Conservation (phyloP, 2,888 invertebrate species). For the Auanema freiburgensis region DNA sequence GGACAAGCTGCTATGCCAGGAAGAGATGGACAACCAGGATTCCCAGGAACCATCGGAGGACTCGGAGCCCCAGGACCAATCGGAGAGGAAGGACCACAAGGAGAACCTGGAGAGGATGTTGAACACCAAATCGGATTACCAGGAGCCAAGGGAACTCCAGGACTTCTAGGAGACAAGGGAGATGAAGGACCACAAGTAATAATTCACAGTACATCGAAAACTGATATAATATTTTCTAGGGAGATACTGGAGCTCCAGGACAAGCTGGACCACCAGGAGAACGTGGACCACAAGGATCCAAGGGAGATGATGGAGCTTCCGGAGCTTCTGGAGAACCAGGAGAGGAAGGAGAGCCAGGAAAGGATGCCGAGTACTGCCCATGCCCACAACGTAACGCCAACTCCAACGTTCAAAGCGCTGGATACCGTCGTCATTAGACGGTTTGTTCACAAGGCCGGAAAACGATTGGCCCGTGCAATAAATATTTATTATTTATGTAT, state of each 20-base stretch:
- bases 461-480: too few relatives aligned
- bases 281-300: constrained; percentile 50
- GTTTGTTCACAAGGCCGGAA: too few relatives aligned
- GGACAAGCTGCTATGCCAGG: constrained; percentile 58
- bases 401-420: constrained; percentile 24
- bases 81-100: constrained; percentile 50
- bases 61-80: constrained; percentile 51
- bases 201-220: neutral
- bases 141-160: constrained; percentile 51
- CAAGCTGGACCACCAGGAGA: constrained; percentile 52
- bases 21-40: constrained; percentile 55
- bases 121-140: constrained; percentile 54
- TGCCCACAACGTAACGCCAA: constrained; percentile 42
- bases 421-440: too few relatives aligned
- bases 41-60: constrained; percentile 51
- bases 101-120: constrained; percentile 54
- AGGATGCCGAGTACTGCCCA: constrained; percentile 52
- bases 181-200: constrained; percentile 42
- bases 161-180: constrained; percentile 43
- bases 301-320: constrained; percentile 48
- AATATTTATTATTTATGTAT: too few relatives aligned
- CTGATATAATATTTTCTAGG: constrained; percentile 5
- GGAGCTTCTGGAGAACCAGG: constrained; percentile 50
- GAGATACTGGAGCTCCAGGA: constrained; percentile 44
- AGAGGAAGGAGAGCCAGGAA: constrained; percentile 52